These are phyloP conservation scores for Mycetomoellerius zeteki DNA, from an alignment of 1,140 invertebrate genomes.

Conservation along the genomic window DNA sequence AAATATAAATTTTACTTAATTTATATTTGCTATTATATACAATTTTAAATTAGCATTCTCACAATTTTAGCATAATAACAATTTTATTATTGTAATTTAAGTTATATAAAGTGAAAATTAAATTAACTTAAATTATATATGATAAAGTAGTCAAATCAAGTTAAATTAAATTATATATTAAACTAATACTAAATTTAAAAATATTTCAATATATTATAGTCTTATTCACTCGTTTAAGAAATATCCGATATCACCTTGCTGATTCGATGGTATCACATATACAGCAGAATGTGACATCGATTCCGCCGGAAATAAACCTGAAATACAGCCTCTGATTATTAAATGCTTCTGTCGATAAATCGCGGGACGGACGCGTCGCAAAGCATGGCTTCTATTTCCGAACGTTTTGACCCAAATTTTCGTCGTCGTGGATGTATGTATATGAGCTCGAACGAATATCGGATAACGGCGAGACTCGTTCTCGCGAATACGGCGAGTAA, in stretches of 20 bases:
- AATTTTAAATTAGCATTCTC: neutral
- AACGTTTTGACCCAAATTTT: slow-evolving; percentile 61
- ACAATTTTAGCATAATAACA: neutral
- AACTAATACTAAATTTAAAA: slow-evolving; percentile 22
- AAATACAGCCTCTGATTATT: slow-evolving; percentile 61
- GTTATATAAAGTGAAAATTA: slow-evolving; percentile 9
- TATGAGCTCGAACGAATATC: slow-evolving; percentile 32
- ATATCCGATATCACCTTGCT: slow-evolving; percentile 32
- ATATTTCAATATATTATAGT: slow-evolving; percentile 37
- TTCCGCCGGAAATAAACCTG: slow-evolving; percentile 48
- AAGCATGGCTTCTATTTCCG: slow-evolving; percentile 55
- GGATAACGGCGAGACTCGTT: slow-evolving; percentile 39
- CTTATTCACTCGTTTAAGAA: slow-evolving; percentile 29
- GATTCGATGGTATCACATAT: slow-evolving; percentile 32
- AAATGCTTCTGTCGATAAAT: slow-evolving; percentile 60
- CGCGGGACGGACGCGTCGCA: slow-evolving; percentile 35
- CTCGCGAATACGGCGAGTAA: slow-evolving; percentile 51
- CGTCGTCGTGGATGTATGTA: slow-evolving; percentile 35
- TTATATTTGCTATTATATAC: neutral
- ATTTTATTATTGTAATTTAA: slow-evolving; percentile 22
- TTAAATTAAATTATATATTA: slow-evolving; percentile 23
- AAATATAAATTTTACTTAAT: neutral
- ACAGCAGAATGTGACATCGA: slow-evolving; percentile 38
- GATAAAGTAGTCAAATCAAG: neutral
- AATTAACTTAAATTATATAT: neutral